Percentiles rank a stretch among this genome's conserved stretches.
phyloP scores from a whole-genome alignment of 2,888 invertebrate genomes.

The Nomada hirtipes region DNA sequence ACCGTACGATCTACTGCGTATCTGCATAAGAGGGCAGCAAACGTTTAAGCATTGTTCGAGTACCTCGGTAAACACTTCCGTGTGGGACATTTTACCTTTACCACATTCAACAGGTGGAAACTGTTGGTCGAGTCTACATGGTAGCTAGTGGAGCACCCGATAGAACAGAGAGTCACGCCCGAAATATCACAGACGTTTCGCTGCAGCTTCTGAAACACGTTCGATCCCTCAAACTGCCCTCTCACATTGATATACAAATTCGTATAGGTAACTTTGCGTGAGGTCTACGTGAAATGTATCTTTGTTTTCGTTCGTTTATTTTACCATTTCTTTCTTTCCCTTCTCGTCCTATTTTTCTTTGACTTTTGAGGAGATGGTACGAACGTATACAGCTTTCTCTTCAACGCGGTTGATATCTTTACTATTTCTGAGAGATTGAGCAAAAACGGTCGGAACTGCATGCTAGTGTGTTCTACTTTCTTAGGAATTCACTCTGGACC shows the following conservation, averaged over 20 bases:
- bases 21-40: neutral
- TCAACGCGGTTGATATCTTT: neutral
- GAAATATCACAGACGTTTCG: slow-evolving; percentile 91
- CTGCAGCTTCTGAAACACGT: slow-evolving; percentile 90
- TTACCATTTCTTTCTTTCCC: neutral
- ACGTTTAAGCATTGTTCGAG: neutral
- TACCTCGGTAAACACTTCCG: neutral
- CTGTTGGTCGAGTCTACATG: slow-evolving; percentile 97
- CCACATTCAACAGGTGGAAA: slow-evolving; percentile 90
- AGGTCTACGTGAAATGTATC: neutral
- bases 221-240: slow-evolving; percentile 87
- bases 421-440: neutral
- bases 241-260: slow-evolving; percentile 87
- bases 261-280: slow-evolving; percentile 86
- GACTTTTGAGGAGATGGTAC: neutral
- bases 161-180: slow-evolving; percentile 89
- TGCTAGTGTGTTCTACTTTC: slow-evolving; percentile 16
- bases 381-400: no score
- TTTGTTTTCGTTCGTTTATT: neutral
- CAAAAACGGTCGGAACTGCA: neutral
- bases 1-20: neutral
- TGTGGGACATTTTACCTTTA: neutral
- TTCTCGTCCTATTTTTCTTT: neutral
- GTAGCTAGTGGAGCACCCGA: slow-evolving; percentile 96
- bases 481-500: slow-evolving; percentile 93